Evolutionary conservation across 2,888 invertebrate species (phyloP).

Genomic region (Meiosimyza decipiens): DNA sequence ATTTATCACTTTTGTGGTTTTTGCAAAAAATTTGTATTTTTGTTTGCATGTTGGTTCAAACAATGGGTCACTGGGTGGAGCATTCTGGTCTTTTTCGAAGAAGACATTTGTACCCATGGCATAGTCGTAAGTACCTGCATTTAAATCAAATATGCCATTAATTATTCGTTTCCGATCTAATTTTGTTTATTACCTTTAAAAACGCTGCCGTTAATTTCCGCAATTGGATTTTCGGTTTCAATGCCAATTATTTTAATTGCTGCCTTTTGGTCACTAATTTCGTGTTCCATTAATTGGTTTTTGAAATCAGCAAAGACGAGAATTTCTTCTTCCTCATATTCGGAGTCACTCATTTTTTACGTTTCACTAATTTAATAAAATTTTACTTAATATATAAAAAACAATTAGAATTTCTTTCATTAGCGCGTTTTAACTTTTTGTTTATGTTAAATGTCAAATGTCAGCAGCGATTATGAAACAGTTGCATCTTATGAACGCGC

Average conservation of each 20-base stretch:
- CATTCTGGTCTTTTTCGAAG: slow-evolving; percentile 74
- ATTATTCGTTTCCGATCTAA: not conserved
- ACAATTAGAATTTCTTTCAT: too few species aligned
- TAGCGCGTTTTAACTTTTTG: too few species aligned
- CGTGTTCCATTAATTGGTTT: slow-evolving; percentile 57
- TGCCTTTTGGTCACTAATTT: slow-evolving; percentile 55
- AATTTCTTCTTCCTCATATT: slow-evolving; percentile 64
- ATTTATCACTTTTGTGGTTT: slow-evolving; percentile 75
- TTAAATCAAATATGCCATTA: not conserved
- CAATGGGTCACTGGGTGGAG: slow-evolving; percentile 67
- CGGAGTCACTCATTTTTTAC: slow-evolving; percentile 56
- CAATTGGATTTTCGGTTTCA: slow-evolving; percentile 72
- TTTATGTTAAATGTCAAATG: too few species aligned
- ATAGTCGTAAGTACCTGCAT: slow-evolving; percentile 74
- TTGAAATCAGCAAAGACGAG: slow-evolving; percentile 64
- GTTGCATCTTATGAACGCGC: too few species aligned
- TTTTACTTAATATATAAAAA: not conserved
- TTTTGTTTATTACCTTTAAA: slow-evolving; percentile 68
- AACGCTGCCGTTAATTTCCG: slow-evolving; percentile 77
- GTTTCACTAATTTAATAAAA: not conserved
- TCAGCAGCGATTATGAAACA: too few species aligned
- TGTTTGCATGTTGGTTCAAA: slow-evolving; percentile 72
- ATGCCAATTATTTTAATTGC: slow-evolving; percentile 71
- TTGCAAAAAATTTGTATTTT: slow-evolving; percentile 71
- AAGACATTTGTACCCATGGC: slow-evolving; percentile 79